Percentiles rank a stretch among this genome's conserved stretches.
Evolutionary conservation across 2,797 vertebrate species (phyloP).

Genomic region (Neosilurus mollespiculum): DNA sequence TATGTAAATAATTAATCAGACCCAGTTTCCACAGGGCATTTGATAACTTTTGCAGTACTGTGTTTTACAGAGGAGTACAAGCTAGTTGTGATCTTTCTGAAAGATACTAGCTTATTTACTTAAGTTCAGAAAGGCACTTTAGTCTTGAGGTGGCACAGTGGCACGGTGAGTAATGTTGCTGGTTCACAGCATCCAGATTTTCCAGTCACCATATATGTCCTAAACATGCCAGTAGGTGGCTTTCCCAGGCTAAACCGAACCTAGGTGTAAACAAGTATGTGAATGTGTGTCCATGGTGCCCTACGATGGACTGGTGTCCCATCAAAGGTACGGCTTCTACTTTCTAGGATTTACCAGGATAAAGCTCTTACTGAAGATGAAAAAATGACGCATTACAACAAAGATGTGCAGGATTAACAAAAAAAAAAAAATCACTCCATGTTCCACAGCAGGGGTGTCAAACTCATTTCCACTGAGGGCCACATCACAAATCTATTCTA

Average conservation of each 20-base stretch:
- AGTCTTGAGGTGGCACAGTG: background rate
- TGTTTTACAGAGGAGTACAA: background rate
- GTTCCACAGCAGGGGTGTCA: too few relatives aligned
- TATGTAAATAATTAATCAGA: background rate
- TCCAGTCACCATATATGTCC: background rate
- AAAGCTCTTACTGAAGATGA: background rate
- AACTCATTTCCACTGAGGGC: too few relatives aligned
- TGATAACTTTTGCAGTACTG: background rate
- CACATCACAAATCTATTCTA: too few relatives aligned
- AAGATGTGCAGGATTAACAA: background rate
- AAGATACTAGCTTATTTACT: background rate
- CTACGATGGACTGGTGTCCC: background rate
- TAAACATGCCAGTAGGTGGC: background rate
- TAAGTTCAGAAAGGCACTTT: background rate
- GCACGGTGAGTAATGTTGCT: background rate
- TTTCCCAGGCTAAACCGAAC: background rate
- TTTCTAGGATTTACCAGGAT: background rate
- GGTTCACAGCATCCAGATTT: background rate
- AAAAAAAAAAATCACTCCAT: constrained; percentile 13
- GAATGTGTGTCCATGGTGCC: background rate
- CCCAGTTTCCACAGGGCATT: background rate
- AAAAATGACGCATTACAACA: background rate
- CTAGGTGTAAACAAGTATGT: background rate
- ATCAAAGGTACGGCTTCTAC: background rate
- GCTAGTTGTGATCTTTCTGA: background rate